Base-by-base conservation (phyloP, 2,113 vertebrate genomes). In the Ctenodactylus gundi region DNA sequence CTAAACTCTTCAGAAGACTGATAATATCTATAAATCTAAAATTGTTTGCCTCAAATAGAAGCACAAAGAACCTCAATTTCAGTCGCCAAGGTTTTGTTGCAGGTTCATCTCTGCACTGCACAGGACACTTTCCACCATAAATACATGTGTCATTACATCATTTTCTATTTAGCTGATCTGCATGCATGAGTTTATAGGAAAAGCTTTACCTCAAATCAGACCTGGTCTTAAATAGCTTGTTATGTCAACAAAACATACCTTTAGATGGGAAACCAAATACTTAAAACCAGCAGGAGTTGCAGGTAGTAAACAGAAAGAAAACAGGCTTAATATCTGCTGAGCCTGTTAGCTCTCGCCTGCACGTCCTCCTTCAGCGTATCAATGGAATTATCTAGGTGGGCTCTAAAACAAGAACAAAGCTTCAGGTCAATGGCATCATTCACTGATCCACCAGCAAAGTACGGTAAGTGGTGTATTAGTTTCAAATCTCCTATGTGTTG, bases 341-440 rank as follows among this genome's bases (percentile, higher is more conserved):
- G 88, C 57, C 80, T 85, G 91, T 93, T 95, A 97, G 76, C 44
- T 55, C 64, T 97, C 18, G 34, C 80, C 85, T 95, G 51, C 1
- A 14, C 12, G 3, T 64, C 92, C 70, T 96, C 41, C 68, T 93
- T 94, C 94, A 85, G 39, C 62, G 39, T 85, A 93, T 94, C 96
- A 96, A 64, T 92, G 95, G 53, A 27, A 67, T 96, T 91, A 95
- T 62, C 34, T 85, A 91, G 23, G 39, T 87, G 65, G 93, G 92
- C 14, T 57, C 49, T 78, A 58, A 41, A 95, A 97, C 80, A 68
- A 95, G 90, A 97, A 95, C 58, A 97, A 96, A 96, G 67, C 93
- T 88, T 84, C 60, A 90, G 62, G 93, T 96, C 93, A 97, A 27
- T 96, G 95, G 97, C 97, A 94, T 29, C 57, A 96, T 96, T 90